phyloP scores from a whole-genome alignment of 2,797 vertebrate species.

The Megalops cyprinoides region DNA sequence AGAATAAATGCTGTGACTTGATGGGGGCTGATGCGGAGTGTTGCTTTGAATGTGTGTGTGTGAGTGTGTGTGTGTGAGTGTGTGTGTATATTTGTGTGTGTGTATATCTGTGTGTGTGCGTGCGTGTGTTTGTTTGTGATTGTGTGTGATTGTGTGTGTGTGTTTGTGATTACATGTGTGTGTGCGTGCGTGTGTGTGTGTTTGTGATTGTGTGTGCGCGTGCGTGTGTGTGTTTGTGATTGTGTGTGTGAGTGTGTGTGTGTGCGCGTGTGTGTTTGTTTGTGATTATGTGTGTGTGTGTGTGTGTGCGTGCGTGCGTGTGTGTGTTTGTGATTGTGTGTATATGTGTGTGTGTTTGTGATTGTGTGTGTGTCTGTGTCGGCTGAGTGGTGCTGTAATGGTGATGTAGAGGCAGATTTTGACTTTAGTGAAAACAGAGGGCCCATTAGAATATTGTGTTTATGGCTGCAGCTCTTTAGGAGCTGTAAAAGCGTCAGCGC shows the following conservation, averaged over 20 bases:
- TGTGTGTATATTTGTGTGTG: background rate
- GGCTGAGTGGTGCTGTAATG: constrained; percentile 79
- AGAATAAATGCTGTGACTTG: background rate
- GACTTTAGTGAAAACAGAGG: constrained; percentile 82
- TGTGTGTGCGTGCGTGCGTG: constrained; percentile 37
- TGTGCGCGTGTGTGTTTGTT: constrained; percentile 19
- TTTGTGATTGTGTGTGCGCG: background rate
- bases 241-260: background rate
- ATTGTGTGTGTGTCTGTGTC: constrained; percentile 33
- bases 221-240: background rate
- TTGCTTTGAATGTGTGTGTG: background rate
- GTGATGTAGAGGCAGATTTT: constrained; percentile 79
- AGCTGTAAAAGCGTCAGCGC: constrained; percentile 90
- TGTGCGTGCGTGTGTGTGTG: background rate
- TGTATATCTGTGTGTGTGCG: background rate
- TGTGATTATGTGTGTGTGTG: constrained; percentile 9
- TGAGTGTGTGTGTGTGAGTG: background rate
- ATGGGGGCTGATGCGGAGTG: too few species aligned
- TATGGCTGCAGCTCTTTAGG: constrained; percentile 90
- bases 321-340: background rate
- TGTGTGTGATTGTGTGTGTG: constrained; percentile 23
- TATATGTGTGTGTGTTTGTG: constrained; percentile 21
- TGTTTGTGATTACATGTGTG: background rate
- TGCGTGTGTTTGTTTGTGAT: background rate
- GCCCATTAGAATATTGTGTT: constrained; percentile 86